Conservation (phyloP, 2,888 invertebrate species). For the Heliconius ismenius region DNA sequence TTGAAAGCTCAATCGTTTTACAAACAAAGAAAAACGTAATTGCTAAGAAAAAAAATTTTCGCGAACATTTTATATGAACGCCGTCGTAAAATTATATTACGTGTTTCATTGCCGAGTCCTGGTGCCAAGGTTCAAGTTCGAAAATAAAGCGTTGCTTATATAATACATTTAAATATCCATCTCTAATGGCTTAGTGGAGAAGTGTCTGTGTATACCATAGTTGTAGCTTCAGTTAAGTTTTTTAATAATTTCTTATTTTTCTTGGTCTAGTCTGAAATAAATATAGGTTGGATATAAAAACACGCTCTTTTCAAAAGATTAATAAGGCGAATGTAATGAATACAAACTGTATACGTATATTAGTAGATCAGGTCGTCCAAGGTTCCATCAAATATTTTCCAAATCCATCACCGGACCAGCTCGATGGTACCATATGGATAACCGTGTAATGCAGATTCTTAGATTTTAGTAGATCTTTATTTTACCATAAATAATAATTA, state of each 20-base stretch:
- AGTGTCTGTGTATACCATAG: neutral
- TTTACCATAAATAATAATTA: neutral
- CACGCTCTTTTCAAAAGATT: too few species aligned
- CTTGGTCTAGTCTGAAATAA: neutral
- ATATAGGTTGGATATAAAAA: too few species aligned
- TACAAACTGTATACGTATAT: too few species aligned
- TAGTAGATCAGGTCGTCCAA: too few species aligned
- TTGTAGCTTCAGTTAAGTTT: neutral
- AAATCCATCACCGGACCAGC: too few species aligned
- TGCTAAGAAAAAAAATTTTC: slow-evolving; percentile 9
- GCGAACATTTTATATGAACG: slow-evolving; percentile 20
- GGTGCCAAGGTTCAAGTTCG: slow-evolving; percentile 32
- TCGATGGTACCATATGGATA: too few species aligned
- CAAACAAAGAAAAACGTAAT: slow-evolving; percentile 18
- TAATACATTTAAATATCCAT: neutral
- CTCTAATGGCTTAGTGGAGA: neutral
- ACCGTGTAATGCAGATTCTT: too few species aligned
- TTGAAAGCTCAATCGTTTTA: neutral
- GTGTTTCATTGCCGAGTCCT: slow-evolving; percentile 15
- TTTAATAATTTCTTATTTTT: neutral
- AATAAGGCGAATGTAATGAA: too few species aligned
- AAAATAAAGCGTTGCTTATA: slow-evolving; percentile 25
- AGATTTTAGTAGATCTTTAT: neutral
- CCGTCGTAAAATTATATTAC: slow-evolving; percentile 19
- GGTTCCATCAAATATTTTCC: too few species aligned